Conservation (phyloP, 1,140 invertebrate genomes). For the Drosophila kurseongensis region DNA sequence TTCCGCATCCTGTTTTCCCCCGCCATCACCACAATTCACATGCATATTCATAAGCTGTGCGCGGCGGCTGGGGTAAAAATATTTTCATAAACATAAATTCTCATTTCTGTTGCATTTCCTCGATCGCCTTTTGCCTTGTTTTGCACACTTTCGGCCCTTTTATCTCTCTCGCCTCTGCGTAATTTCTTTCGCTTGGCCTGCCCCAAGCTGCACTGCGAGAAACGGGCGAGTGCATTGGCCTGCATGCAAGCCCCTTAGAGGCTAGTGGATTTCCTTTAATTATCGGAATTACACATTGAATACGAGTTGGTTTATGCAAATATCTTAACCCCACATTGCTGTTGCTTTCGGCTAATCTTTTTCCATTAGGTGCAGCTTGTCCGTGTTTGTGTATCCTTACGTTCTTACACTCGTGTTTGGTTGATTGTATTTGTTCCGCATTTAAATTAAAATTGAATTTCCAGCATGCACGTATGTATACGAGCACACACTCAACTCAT, state of each 20-base stretch:
- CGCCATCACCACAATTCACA: conserved; percentile 14
- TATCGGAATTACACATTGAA: conserved; percentile 44
- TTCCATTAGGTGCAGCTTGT: conserved; percentile 45
- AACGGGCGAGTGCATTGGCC: conserved; percentile 3
- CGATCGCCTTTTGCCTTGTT: conserved; percentile 64
- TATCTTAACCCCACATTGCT: conserved; percentile 3
- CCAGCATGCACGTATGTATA: conserved; percentile 22
- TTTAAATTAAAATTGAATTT: conserved; percentile 63
- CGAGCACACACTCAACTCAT: conserved; percentile 13
- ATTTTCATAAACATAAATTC: conserved; percentile 75
- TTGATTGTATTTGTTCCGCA: conserved; percentile 34
- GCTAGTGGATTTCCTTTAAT: conserved; percentile 30
- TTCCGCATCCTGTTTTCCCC: conserved; percentile 18
- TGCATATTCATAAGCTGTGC: conserved; percentile 65
- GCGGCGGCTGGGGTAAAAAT: conserved; percentile 44
- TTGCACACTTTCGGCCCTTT: conserved; percentile 59
- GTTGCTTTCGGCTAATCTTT: conserved; percentile 53
- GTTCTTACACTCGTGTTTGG: conserved; percentile 12
- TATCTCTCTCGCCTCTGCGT: conserved; percentile 51
- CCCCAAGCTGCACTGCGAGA: conserved; percentile 50
- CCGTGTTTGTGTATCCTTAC: conserved; percentile 8
- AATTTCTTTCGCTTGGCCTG: conserved; percentile 61
- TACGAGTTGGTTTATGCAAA: conserved; percentile 41
- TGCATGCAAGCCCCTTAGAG: not conserved
- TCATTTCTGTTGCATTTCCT: conserved; percentile 80